Conservation (phyloP, 2,888 invertebrate genomes). For the Phragmatobia fuliginosa region DNA sequence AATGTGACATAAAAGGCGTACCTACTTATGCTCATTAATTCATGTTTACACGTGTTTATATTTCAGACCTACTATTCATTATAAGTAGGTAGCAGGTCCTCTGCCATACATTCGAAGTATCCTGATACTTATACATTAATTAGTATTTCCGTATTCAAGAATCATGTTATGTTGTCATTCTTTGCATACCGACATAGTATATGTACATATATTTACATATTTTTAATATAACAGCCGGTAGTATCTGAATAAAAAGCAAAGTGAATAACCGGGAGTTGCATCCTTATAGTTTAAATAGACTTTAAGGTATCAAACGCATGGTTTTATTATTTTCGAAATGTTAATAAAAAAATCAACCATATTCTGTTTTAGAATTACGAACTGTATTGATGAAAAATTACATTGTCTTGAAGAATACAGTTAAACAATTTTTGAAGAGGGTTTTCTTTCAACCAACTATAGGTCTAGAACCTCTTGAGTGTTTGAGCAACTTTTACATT, state of each 20-base stretch:
- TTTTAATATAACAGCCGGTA: background rate
- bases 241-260: background rate
- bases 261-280: no score
- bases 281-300: no score
- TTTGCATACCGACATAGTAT: background rate
- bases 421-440: no score
- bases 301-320: no score
- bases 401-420: no score
- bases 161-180: background rate
- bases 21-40: background rate
- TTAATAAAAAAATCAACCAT: no score
- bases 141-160: constrained; percentile 11
- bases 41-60: background rate
- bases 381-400: no score
- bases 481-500: no score
- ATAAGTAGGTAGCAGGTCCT: background rate
- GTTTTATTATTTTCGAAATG: no score
- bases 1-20: background rate
- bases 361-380: no score
- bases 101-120: background rate
- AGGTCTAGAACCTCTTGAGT: no score
- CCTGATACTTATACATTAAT: constrained; percentile 3
- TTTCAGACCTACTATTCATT: background rate
- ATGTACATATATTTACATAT: background rate
- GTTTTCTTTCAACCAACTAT: no score